These are phyloP conservation scores for Helostoma temminkii DNA, from an alignment of 2,797 vertebrate genomes.

Conservation along the genomic window DNA sequence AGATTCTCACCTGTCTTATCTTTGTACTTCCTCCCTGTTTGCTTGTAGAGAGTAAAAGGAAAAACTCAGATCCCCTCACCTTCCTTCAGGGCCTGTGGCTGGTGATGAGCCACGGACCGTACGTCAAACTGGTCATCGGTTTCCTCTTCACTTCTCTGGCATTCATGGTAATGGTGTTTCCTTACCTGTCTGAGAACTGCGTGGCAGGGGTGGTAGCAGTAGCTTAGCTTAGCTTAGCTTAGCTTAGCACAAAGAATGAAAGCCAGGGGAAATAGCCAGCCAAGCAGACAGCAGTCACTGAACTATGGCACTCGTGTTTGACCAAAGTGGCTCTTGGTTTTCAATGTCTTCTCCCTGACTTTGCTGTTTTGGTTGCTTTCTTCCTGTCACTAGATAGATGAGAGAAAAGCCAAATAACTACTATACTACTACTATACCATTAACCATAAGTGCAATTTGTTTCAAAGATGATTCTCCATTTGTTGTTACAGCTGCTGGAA, in stretches of 20 bases:
- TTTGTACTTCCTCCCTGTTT: constrained; percentile 13
- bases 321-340: too few relatives aligned
- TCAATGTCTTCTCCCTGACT: too few relatives aligned
- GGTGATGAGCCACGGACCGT: constrained; percentile 90
- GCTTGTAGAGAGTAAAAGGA: constrained; percentile 77
- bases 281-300: not conserved
- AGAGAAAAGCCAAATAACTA: too few relatives aligned
- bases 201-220: not conserved
- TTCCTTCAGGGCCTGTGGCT: constrained; percentile 89
- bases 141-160: constrained; percentile 96
- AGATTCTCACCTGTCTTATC: not conserved
- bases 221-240: too few relatives aligned
- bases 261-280: too few relatives aligned
- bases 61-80: constrained; percentile 78
- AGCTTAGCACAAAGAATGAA: too few relatives aligned
- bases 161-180: constrained; percentile 89
- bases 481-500: constrained; percentile 88
- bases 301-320: too few relatives aligned
- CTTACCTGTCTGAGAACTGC: not conserved
- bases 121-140: constrained; percentile 90
- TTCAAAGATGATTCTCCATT: not conserved
- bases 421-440: too few relatives aligned
- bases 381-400: too few relatives aligned
- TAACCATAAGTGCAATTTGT: not conserved
- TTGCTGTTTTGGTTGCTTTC: too few relatives aligned